Percentiles rank a stretch among this genome's conserved stretches.
Conservation (phyloP, 2,888 invertebrate genomes). For the Watsonalla binaria region DNA sequence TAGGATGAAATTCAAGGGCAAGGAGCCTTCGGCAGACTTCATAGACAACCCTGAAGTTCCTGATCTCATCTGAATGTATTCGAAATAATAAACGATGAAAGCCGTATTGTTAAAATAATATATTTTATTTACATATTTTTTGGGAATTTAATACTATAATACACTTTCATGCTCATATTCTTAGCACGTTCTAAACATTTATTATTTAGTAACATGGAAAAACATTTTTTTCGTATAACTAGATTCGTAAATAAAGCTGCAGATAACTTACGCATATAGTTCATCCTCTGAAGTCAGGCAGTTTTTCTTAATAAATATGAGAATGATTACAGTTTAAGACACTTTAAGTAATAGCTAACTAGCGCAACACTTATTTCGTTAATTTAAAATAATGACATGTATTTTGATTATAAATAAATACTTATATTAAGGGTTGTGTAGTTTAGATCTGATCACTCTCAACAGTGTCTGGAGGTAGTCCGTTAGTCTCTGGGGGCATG, state of each 20-base stretch:
- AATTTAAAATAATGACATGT: too few species aligned
- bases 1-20: constrained; percentile 48
- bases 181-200: too few species aligned
- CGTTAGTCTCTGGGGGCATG: constrained; percentile 62
- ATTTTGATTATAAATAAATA: constrained; percentile 5
- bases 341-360: too few species aligned
- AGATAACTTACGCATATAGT: not conserved
- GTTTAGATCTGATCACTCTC: constrained; percentile 45
- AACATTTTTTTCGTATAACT: too few species aligned
- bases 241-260: not conserved
- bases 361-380: too few species aligned
- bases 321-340: too few species aligned
- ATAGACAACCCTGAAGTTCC: constrained; percentile 82
- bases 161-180: too few species aligned
- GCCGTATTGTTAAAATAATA: too few species aligned
- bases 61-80: constrained; percentile 73
- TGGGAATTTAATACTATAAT: not conserved
- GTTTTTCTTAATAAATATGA: too few species aligned
- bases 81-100: not conserved
- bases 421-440: constrained; percentile 5
- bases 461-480: constrained; percentile 39
- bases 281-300: too few species aligned
- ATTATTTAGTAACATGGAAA: too few species aligned
- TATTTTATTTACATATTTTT: too few species aligned
- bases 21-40: constrained; percentile 61